Evolutionary conservation across 2,797 vertebrate species (phyloP).

Genomic region (Garrulus glandarius): DNA sequence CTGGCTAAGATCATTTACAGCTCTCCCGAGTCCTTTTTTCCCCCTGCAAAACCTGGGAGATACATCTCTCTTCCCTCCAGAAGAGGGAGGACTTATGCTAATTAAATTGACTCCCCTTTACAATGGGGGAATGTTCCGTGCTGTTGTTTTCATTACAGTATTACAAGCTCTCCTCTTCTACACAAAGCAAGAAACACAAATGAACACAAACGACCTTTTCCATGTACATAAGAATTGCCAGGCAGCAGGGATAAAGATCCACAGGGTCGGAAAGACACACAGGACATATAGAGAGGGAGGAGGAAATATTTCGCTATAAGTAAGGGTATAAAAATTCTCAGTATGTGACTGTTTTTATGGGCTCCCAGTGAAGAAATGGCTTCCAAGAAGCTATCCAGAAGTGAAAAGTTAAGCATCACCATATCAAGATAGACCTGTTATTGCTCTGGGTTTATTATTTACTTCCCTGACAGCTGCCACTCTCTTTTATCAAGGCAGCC

Average conservation of each 20-base stretch:
- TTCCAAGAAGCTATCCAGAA: background rate
- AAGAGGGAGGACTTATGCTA: background rate
- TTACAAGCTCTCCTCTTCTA: background rate
- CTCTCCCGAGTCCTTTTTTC: accelerated
- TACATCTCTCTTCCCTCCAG: background rate
- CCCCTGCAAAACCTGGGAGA: background rate
- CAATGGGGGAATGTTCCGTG: background rate
- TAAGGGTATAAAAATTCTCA: background rate
- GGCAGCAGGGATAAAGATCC: background rate
- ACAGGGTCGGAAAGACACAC: background rate
- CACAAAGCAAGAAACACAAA: background rate
- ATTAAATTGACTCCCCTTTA: background rate
- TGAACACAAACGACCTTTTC: background rate
- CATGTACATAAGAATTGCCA: background rate
- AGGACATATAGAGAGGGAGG: background rate
- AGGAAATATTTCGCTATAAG: background rate
- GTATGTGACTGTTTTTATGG: background rate
- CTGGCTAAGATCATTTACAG: background rate
- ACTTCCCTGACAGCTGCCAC: background rate
- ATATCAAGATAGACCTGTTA: background rate
- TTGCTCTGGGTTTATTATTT: background rate
- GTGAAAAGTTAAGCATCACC: background rate
- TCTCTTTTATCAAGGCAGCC: background rate
- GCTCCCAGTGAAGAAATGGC: background rate
- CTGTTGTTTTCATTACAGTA: background rate